Conservation (phyloP, 2,888 invertebrate genomes). For the Ophion costatus region DNA sequence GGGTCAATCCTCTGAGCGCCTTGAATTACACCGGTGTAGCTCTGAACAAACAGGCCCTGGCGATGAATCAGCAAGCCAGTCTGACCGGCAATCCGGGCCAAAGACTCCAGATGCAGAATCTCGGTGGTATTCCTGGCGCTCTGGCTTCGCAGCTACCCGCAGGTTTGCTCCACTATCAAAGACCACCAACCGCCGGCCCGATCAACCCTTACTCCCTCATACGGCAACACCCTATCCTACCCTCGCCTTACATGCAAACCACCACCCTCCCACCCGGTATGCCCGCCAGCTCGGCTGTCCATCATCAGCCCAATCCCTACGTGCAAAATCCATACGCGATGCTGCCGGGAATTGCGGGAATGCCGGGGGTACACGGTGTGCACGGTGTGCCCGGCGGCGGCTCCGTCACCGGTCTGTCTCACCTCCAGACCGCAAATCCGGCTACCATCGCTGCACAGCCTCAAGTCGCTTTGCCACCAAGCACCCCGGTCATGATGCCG, state of each 20-base stretch:
- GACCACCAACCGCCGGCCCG: conserved; percentile 78
- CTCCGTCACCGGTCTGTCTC: conserved; percentile 77
- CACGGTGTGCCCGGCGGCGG: conserved; percentile 83
- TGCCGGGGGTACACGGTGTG: conserved; percentile 84
- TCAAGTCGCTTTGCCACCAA: conserved; percentile 83
- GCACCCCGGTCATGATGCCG: conserved; percentile 86
- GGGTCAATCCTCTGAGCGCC: conserved; percentile 85
- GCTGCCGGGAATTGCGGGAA: conserved; percentile 74
- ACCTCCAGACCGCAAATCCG: conserved; percentile 78
- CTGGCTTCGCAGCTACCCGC: conserved; percentile 79
- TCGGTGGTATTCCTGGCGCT: conserved; percentile 75
- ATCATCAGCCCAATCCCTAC: conserved; percentile 76
- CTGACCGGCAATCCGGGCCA: conserved; percentile 73
- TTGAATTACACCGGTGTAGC: conserved; percentile 89
- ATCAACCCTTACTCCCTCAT: conserved; percentile 84
- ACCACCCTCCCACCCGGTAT: conserved; percentile 75
- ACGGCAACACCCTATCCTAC: conserved; percentile 80
- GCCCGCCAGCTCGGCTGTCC: conserved; percentile 71
- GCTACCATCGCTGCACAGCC: conserved; percentile 83
- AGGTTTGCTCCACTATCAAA: conserved; percentile 81
- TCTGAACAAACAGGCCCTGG: conserved; percentile 87
- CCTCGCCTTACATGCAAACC: conserved; percentile 77
- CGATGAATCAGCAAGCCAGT: conserved; percentile 75
- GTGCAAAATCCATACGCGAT: conserved; percentile 81
- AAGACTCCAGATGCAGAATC: conserved; percentile 71